These are phyloP conservation scores for Fulmarus glacialis DNA, from an alignment of 2,113 vertebrate genomes.

Conservation along the genomic window DNA sequence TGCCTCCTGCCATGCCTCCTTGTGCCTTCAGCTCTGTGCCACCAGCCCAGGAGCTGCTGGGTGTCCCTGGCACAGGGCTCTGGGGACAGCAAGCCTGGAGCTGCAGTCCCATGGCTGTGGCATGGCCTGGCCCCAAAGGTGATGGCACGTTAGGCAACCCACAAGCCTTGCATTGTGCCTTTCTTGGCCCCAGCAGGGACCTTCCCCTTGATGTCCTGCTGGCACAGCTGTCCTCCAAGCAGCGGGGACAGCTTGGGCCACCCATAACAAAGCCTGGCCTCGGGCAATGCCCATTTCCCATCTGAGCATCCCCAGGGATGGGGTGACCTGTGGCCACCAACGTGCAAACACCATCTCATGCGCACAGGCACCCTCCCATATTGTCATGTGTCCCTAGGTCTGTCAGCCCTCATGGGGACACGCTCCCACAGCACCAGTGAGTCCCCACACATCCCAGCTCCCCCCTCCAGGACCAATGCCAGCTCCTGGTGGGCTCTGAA, in stretches of 20 bases:
- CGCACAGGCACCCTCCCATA: accelerated
- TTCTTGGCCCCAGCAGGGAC: not conserved
- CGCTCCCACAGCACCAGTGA: accelerated
- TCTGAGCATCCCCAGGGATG: not conserved
- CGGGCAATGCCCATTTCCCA: not conserved
- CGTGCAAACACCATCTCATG: not conserved
- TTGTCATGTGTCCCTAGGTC: not conserved
- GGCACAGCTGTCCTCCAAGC: not conserved
- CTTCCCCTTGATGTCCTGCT: not conserved
- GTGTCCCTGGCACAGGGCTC: not conserved
- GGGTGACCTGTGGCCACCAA: not conserved
- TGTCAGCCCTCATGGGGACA: not conserved
- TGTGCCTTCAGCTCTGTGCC: not conserved
- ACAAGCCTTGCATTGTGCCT: not conserved
- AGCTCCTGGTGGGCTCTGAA: not conserved
- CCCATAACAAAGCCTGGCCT: not conserved
- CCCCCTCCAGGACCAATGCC: not conserved
- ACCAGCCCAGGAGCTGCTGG: not conserved
- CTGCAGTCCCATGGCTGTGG: not conserved
- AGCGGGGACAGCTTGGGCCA: not conserved
- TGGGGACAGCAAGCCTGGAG: not conserved
- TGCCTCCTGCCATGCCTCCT: not conserved
- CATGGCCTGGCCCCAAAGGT: accelerated
- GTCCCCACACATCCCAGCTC: not conserved
- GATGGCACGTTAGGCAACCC: not conserved